Evolutionary conservation across 2,113 vertebrate species (phyloP).

Genomic region (Himantopus leucocephalus): DNA sequence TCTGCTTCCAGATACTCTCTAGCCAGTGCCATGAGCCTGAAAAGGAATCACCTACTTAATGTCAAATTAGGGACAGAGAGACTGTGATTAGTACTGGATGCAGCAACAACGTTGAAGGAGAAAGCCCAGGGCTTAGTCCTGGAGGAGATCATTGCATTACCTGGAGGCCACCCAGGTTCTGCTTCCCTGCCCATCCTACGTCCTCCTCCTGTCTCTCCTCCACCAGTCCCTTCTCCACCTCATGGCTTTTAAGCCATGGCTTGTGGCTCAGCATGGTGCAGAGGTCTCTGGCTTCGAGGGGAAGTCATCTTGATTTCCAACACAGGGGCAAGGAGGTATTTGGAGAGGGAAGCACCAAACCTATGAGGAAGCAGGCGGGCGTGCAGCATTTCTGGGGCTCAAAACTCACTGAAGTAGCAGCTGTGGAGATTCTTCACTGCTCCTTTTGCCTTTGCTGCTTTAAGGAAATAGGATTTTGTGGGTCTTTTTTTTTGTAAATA

Average conservation of each 20-base stretch:
- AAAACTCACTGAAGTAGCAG: background rate
- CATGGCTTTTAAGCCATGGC: background rate
- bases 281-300: background rate
- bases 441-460: background rate
- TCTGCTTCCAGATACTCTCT: background rate
- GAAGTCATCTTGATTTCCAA: background rate
- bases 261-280: background rate
- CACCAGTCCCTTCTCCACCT: background rate
- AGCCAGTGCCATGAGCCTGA: background rate
- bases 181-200: background rate
- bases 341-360: background rate
- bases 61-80: background rate
- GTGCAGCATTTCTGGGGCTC: background rate
- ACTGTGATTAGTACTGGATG: background rate
- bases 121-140: background rate
- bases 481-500: background rate
- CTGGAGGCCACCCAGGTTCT: background rate
- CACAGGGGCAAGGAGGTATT: background rate
- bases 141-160: background rate
- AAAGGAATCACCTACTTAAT: background rate
- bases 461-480: background rate
- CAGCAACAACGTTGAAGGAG: accelerated
- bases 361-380: background rate
- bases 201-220: background rate
- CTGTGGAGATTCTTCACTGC: background rate